Conservation (phyloP, 1,140 invertebrate genomes). For the Zaprionus ornatus region DNA sequence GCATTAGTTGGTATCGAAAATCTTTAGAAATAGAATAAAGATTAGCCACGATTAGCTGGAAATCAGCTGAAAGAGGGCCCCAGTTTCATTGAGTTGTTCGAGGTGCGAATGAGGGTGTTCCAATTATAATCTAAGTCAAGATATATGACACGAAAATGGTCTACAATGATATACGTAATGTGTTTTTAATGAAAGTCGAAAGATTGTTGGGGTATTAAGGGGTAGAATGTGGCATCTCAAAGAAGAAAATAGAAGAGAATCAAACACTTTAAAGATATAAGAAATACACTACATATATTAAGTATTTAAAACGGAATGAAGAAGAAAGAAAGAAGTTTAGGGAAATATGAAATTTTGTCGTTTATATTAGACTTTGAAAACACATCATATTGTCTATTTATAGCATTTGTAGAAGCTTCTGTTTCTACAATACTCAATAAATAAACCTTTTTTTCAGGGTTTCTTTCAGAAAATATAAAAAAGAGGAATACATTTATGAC, state of each 20-base stretch:
- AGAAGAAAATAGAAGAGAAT: neutral
- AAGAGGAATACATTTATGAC: too few species aligned
- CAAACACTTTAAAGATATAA: neutral
- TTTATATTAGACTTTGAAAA: too few species aligned
- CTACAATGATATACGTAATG: neutral
- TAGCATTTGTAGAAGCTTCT: too few species aligned
- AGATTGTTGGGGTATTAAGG: neutral
- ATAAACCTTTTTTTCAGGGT: too few species aligned
- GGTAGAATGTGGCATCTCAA: neutral
- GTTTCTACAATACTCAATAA: too few species aligned
- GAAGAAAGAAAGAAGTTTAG: too few species aligned
- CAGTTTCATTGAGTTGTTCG: conserved; percentile 6
- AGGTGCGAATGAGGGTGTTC: neutral
- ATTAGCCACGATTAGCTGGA: conserved; percentile 20
- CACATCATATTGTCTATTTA: too few species aligned
- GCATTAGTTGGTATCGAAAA: conserved; percentile 21
- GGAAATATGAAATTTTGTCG: too few species aligned
- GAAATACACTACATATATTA: neutral
- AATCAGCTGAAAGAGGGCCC: neutral
- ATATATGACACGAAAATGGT: neutral
- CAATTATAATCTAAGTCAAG: neutral
- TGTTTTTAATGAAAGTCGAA: neutral
- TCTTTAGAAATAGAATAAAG: neutral
- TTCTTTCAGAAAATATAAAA: too few species aligned
- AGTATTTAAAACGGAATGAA: too few species aligned